These are phyloP conservation scores for Silvanus unidentatus DNA, from an alignment of 2,888 invertebrate genomes.

Conservation along the genomic window DNA sequence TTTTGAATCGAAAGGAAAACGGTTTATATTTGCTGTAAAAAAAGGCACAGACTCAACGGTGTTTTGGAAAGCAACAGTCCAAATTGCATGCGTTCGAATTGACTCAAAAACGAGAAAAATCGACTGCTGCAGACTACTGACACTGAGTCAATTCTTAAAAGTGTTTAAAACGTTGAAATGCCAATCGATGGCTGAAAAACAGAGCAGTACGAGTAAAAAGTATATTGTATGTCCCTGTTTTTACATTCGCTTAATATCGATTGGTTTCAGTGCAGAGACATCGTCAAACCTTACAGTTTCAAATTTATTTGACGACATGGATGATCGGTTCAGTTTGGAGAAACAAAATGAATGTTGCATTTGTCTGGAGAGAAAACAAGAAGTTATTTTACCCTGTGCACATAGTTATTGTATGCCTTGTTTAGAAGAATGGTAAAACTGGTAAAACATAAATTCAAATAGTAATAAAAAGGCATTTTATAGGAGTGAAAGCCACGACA, in stretches of 20 bases:
- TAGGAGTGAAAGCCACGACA: slow-evolving; percentile 64
- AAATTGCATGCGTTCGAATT: slow-evolving; percentile 59
- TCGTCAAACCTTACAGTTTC: slow-evolving; percentile 39
- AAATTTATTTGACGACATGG: slow-evolving; percentile 38
- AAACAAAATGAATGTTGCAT: slow-evolving; percentile 58
- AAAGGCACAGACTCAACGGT: slow-evolving; percentile 58
- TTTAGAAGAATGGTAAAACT: slow-evolving; percentile 64
- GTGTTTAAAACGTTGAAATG: slow-evolving; percentile 53
- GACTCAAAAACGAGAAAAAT: slow-evolving; percentile 51
- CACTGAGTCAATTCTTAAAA: slow-evolving; percentile 59
- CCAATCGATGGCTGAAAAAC: slow-evolving; percentile 42
- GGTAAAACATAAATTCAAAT: neutral
- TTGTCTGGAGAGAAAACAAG: slow-evolving; percentile 64
- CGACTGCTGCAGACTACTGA: slow-evolving; percentile 55
- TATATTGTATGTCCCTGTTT: neutral
- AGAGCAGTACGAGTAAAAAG: slow-evolving; percentile 28
- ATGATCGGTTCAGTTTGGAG: slow-evolving; percentile 30
- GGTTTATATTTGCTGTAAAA: slow-evolving; percentile 59
- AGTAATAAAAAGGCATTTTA: slow-evolving; percentile 19
- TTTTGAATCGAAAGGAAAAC: slow-evolving; percentile 56
- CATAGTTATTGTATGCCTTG: slow-evolving; percentile 66
- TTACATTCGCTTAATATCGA: neutral
- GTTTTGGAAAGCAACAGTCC: slow-evolving; percentile 64
- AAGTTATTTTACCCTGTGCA: slow-evolving; percentile 62
- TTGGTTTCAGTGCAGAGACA: slow-evolving; percentile 6